phyloP scores from a whole-genome alignment of 1,140 invertebrate species.

The Pseudomyrmex dendroicus region DNA sequence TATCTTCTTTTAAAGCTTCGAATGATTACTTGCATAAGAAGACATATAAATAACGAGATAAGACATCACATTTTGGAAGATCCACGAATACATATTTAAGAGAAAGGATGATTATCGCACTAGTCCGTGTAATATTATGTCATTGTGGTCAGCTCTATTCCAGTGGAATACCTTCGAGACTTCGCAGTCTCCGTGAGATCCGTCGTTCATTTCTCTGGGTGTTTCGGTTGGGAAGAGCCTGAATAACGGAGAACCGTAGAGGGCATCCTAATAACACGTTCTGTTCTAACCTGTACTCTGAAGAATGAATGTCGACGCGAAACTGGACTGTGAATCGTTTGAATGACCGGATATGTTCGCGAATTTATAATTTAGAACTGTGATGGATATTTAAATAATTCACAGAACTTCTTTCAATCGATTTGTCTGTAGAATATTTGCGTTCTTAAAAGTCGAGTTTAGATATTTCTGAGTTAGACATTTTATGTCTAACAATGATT shows the following conservation, averaged over 20 bases:
- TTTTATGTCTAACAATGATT: too few relatives aligned
- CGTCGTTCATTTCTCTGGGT: slow-evolving; percentile 17
- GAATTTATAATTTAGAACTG: not conserved
- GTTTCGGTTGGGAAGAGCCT: slow-evolving; percentile 48
- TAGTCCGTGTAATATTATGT: slow-evolving; percentile 76
- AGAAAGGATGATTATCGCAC: slow-evolving; percentile 71
- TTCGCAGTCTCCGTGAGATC: slow-evolving; percentile 39
- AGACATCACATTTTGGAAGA: slow-evolving; percentile 30
- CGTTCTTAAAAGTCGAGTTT: too few relatives aligned
- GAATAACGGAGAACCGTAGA: slow-evolving; percentile 49
- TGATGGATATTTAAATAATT: not conserved
- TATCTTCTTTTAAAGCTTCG: not conserved
- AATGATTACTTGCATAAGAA: not conserved
- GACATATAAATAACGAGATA: slow-evolving; percentile 4
- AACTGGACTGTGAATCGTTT: slow-evolving; percentile 35
- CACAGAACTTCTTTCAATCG: not conserved
- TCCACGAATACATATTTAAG: not conserved
- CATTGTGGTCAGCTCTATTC: slow-evolving; percentile 71
- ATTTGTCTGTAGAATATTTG: not conserved
- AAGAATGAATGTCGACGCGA: slow-evolving; percentile 49
- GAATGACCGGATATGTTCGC: slow-evolving; percentile 31
- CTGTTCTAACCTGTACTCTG: slow-evolving; percentile 72
- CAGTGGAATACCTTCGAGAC: slow-evolving; percentile 25
- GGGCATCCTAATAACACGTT: slow-evolving; percentile 78
- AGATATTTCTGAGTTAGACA: too few relatives aligned